phyloP scores from a whole-genome alignment of 1,140 invertebrate genomes.

The Patella vulgata region DNA sequence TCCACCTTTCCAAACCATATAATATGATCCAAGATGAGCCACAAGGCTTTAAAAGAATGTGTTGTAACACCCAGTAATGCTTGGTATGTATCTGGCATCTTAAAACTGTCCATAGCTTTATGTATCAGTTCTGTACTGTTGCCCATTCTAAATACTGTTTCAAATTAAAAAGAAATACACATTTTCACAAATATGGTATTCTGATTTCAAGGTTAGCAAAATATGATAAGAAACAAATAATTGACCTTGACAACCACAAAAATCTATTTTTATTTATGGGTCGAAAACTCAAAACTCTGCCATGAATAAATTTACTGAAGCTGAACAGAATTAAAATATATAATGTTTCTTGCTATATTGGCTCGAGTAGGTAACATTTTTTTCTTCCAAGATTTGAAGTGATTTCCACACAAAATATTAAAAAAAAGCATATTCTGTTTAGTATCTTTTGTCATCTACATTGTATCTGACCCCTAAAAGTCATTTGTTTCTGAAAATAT shows the following conservation, averaged over 20 bases:
- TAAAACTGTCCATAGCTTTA: constrained; percentile 19
- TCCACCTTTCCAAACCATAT: constrained; percentile 33
- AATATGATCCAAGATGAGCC: constrained; percentile 33
- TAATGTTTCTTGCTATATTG: too few species aligned
- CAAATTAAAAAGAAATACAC: background rate
- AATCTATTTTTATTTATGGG: background rate
- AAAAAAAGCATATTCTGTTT: too few species aligned
- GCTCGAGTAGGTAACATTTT: too few species aligned
- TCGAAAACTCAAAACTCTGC: background rate
- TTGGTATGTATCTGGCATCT: constrained; percentile 3
- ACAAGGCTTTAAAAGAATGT: constrained; percentile 20
- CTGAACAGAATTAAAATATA: too few species aligned
- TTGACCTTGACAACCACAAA: too few species aligned
- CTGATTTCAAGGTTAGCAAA: constrained; percentile 3
- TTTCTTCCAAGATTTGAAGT: too few species aligned
- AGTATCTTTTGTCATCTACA: too few species aligned
- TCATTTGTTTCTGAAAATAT: too few species aligned
- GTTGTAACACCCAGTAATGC: constrained; percentile 17
- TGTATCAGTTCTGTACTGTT: constrained; percentile 26
- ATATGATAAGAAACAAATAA: background rate
- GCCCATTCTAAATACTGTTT: constrained; percentile 27
- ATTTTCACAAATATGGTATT: background rate
- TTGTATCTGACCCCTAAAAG: too few species aligned
- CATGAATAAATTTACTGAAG: background rate
- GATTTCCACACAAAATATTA: too few species aligned